These are phyloP conservation scores for Piscicola geometra DNA, from an alignment of 2,888 invertebrate species.

Conservation along the genomic window DNA sequence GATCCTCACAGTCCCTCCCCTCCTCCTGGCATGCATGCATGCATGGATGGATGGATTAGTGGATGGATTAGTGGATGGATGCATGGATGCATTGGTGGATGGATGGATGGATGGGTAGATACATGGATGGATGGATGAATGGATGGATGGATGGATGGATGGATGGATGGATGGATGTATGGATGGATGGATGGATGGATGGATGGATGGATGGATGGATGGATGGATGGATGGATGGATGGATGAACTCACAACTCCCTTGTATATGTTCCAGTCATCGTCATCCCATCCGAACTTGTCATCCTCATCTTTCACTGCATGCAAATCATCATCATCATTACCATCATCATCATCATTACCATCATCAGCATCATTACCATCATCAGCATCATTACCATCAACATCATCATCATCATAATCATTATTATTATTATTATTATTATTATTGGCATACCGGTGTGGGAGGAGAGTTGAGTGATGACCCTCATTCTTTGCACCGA, in stretches of 20 bases:
- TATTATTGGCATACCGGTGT: background rate
- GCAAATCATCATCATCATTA: background rate
- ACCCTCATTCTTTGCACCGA: slow-evolving; percentile 91
- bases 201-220: slow-evolving; percentile 29
- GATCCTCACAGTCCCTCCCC: slow-evolving; percentile 86
- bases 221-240: slow-evolving; percentile 22
- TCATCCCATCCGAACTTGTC: slow-evolving; percentile 85
- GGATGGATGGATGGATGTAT: background rate
- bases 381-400: no score
- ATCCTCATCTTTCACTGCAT: slow-evolving; percentile 66
- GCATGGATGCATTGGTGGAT: background rate
- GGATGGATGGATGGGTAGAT: background rate
- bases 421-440: no score
- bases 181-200: slow-evolving; percentile 3
- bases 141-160: slow-evolving; percentile 4
- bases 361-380: background rate
- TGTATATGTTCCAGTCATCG: slow-evolving; percentile 94
- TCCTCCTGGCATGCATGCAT: background rate
- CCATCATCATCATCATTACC: no score
- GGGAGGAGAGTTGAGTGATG: slow-evolving; percentile 76
- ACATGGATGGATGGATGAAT: background rate
- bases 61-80: background rate
- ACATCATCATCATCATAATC: no score
- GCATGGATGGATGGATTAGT: background rate
- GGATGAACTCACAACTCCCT: slow-evolving; percentile 70